Evolutionary conservation across 2,113 vertebrate species (phyloP), one percentile per base, ranked within the genome.

Genomic region (Nerophis lumbriciformis): DNA sequence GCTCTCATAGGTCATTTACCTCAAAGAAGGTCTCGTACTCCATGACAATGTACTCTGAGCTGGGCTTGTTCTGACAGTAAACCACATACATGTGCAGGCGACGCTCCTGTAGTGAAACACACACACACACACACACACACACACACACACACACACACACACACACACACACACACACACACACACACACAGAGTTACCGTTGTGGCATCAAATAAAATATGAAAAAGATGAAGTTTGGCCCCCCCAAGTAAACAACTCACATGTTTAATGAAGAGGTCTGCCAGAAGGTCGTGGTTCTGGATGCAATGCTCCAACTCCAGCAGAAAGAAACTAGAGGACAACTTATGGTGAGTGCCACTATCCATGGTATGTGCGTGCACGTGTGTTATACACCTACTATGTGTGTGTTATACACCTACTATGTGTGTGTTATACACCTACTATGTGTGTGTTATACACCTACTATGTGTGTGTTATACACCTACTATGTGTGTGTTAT

Each of bases 61-160:
- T 92, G 0, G 97, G 96, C 78, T 99, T 99, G 78, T 99, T 99
- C 88, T 98, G 96, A 85, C 96, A 99, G 83, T 99, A 99, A 19
- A 97, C 93, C 72, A 98, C 94, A 0, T 99, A 99, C 94, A 99
- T 96, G 85, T 98, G 95, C 54, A 99, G 82, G 12, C 94, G 90
- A 5, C 96, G 91, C 79, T 99, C 97, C 97, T 99, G 81, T 19
- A 65, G n/a, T 6, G 45, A 16, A 39, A 5, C 42, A 10, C 42
- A 21, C 15, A 62, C 37, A 61, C 16, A 48, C 49, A 50, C 37
- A 59, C 28, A 66, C 38, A 65, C 15, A 12, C 42, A 45, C 42
- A 45, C 42, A 6, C 42, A 11, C 28, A 28, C 28, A 28, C 28
- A 28, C 28, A 28, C 28, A 28, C 28, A 28, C 28, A 28, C 28